Conservation (phyloP, 2,797 vertebrate genomes). For the Todus mexicanus region DNA sequence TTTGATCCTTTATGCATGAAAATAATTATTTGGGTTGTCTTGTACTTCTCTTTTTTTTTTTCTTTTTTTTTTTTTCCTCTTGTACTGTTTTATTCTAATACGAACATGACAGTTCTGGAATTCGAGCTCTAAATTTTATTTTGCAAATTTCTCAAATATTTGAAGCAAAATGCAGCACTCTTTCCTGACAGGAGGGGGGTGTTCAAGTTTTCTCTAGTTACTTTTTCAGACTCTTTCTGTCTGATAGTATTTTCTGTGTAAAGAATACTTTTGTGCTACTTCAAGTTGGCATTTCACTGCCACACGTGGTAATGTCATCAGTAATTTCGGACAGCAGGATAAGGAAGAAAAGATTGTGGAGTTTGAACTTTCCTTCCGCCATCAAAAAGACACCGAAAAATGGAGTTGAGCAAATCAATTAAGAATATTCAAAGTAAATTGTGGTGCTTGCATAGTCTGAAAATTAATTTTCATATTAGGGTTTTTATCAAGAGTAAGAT, state of each 20-base stretch:
- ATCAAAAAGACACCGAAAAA: background rate
- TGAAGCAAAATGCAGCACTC: background rate
- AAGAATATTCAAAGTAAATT: background rate
- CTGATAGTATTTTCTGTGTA: background rate
- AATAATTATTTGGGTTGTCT: background rate
- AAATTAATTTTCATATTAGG: background rate
- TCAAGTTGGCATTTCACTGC: background rate
- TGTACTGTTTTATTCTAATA: background rate
- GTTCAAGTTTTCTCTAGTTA: background rate
- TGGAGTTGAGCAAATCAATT: background rate
- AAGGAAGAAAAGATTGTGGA: background rate
- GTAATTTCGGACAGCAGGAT: background rate
- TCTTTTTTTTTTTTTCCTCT: background rate
- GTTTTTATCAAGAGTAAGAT: background rate
- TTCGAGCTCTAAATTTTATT: background rate
- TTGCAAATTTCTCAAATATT: background rate
- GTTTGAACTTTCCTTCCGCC: background rate
- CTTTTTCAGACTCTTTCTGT: background rate
- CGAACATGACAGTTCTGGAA: background rate
- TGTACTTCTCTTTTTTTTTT: background rate
- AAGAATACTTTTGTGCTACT: background rate
- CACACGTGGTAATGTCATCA: background rate
- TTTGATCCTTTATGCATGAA: background rate
- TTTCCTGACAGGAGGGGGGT: background rate
- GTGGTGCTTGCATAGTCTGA: background rate